Evolutionary conservation across 2,888 invertebrate species (phyloP).

Genomic region (Bugula neritina): DNA sequence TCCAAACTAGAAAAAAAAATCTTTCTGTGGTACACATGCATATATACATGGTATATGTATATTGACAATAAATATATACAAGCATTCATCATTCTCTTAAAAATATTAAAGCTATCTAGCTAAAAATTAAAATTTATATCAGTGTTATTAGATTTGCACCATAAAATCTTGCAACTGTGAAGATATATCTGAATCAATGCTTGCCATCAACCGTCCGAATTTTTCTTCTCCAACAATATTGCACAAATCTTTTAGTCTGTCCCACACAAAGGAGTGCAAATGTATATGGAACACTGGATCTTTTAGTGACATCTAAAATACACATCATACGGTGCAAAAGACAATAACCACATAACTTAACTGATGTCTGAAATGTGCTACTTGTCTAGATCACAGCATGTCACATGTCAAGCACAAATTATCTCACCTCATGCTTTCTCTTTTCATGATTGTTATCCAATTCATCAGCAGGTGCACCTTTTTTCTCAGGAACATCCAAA

Average conservation of each 20-base stretch:
- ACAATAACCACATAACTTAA: neutral
- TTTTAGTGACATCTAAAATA: slow-evolving; percentile 61
- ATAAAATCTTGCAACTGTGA: slow-evolving; percentile 58
- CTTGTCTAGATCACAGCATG: neutral
- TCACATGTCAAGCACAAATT: neutral
- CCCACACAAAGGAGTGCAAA: slow-evolving; percentile 56
- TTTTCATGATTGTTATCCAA: slow-evolving; percentile 70
- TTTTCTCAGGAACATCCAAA: neutral
- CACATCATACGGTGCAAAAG: neutral
- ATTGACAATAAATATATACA: neutral
- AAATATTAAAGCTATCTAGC: no score
- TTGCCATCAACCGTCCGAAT: slow-evolving; percentile 69
- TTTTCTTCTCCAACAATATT: slow-evolving; percentile 69
- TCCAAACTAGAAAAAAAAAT: neutral
- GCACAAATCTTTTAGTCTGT: slow-evolving; percentile 65
- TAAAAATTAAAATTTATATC: no score
- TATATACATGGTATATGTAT: neutral
- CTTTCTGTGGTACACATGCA: neutral
- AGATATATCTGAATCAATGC: slow-evolving; percentile 68
- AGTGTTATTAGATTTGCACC: no score
- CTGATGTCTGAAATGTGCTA: no score
- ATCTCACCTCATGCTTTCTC: slow-evolving; percentile 54
- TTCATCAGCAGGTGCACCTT: slow-evolving; percentile 37
- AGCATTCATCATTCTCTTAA: no score
- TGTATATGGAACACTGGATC: slow-evolving; percentile 78